Conservation (phyloP, 2,888 invertebrate species). For the Campoplex capitator region DNA sequence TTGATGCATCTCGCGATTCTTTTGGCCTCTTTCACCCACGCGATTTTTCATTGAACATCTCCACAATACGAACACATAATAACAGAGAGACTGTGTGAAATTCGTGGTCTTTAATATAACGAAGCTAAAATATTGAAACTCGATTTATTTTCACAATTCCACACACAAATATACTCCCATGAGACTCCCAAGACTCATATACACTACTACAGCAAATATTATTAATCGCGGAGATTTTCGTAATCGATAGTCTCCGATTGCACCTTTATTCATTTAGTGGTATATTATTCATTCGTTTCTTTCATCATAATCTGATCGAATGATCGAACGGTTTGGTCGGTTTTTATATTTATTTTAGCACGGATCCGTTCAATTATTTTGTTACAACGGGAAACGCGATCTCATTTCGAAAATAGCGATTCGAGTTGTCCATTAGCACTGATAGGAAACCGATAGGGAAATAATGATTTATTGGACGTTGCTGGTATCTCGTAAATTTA, state of each 20-base stretch:
- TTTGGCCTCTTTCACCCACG: slow-evolving; percentile 27
- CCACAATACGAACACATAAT: slow-evolving; percentile 46
- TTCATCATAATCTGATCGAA: not conserved
- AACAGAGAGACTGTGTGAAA: slow-evolving; percentile 61
- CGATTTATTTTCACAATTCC: slow-evolving; percentile 24
- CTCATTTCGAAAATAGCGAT: not conserved
- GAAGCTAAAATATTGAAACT: slow-evolving; percentile 12
- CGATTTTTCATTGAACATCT: slow-evolving; percentile 19
- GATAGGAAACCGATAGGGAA: not conserved
- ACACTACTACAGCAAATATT: not conserved
- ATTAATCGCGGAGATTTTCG: not conserved
- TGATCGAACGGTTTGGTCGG: not conserved
- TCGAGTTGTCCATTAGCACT: not conserved
- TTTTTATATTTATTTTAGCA: not conserved
- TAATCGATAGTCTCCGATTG: not conserved
- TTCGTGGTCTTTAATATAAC: slow-evolving; percentile 61
- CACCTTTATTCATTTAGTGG: not conserved
- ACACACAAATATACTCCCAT: not conserved
- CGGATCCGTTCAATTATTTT: not conserved
- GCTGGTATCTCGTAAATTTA: not conserved
- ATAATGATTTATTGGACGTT: not conserved
- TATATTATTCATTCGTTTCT: not conserved
- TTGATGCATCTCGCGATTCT: slow-evolving; percentile 43
- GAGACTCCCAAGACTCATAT: not conserved
- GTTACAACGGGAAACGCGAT: not conserved